A percentile compares a stretch with the other conserved stretches of the same genome.
Evolutionary conservation across 2,113 vertebrate genomes (phyloP).

Genomic region (Oncorhynchus gorbuscha): DNA sequence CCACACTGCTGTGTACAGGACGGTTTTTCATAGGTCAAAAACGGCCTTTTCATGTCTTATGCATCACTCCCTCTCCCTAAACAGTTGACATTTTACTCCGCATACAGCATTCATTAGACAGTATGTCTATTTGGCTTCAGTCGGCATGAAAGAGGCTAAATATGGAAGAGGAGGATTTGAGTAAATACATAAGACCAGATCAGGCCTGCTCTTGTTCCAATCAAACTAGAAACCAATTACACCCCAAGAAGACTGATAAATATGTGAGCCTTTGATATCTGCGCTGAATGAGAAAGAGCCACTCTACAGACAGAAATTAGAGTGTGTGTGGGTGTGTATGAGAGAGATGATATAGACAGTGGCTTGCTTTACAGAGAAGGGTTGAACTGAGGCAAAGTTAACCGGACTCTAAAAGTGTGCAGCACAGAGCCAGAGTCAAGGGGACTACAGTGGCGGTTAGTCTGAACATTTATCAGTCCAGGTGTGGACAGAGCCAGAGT

Average conservation of each 20-base stretch:
- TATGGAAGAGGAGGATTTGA: slow-evolving; percentile 56
- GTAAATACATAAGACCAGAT: slow-evolving; percentile 41
- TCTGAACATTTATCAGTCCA: not conserved
- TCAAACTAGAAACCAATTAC: slow-evolving; percentile 62
- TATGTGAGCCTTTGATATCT: slow-evolving; percentile 60
- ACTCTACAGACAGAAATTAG: slow-evolving; percentile 30
- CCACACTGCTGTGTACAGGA: slow-evolving; percentile 45
- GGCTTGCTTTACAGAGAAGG: slow-evolving; percentile 25
- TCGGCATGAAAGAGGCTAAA: slow-evolving; percentile 46
- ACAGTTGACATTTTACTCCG: slow-evolving; percentile 58
- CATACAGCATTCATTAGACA: slow-evolving; percentile 45
- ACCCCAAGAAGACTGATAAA: slow-evolving; percentile 33
- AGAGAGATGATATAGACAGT: slow-evolving; percentile 7
- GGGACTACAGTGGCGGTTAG: slow-evolving; percentile 31
- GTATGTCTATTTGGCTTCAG: slow-evolving; percentile 42
- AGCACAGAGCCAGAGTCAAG: slow-evolving; percentile 39
- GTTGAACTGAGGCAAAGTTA: slow-evolving; percentile 35
- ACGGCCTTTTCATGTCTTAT: not conserved
- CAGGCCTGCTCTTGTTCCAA: slow-evolving; percentile 43
- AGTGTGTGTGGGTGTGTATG: not conserved
- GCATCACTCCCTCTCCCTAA: slow-evolving; percentile 2
- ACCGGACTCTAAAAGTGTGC: slow-evolving; percentile 52
- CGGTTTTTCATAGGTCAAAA: slow-evolving; percentile 25
- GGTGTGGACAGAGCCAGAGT: no score
- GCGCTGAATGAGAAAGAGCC: slow-evolving; percentile 50